Conservation (phyloP, 2,797 vertebrate genomes). For the Mionectes olivaceus region DNA sequence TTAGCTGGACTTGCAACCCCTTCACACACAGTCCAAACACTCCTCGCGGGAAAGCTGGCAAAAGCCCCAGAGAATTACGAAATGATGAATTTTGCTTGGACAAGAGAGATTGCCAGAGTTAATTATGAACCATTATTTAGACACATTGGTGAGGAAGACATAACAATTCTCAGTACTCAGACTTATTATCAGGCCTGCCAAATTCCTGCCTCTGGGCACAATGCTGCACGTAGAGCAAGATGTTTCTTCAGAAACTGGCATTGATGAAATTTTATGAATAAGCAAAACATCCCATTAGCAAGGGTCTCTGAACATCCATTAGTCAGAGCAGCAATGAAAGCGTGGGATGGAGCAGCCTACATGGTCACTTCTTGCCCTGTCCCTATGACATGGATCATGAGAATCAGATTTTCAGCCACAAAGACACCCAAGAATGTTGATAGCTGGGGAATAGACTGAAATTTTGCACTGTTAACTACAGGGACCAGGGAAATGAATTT, state of each 20-base stretch:
- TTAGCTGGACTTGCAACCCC: constrained; percentile 18
- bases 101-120: constrained; percentile 53
- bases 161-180: constrained; percentile 42
- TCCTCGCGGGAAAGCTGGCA: constrained; percentile 15
- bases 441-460: constrained; percentile 27
- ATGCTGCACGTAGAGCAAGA: constrained; percentile 19
- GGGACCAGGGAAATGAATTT: neutral
- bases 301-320: constrained; percentile 43
- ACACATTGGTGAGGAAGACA: constrained; percentile 58
- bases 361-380: neutral
- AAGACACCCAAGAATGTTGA: constrained; percentile 1
- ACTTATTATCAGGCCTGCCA: constrained; percentile 51
- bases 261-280: constrained; percentile 51
- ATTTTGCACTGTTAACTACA: neutral
- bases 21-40: constrained; percentile 18
- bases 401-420: constrained; percentile 26
- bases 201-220: constrained; percentile 52
- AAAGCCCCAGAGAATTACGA: constrained; percentile 37
- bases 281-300: constrained; percentile 56
- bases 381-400: neutral
- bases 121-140: constrained; percentile 60
- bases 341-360: neutral
- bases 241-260: constrained; percentile 46
- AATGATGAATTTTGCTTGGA: constrained; percentile 58
- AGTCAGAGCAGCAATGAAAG: constrained; percentile 26